Conservation (phyloP, 2,113 vertebrate genomes). For the Bombycilla garrulus region DNA sequence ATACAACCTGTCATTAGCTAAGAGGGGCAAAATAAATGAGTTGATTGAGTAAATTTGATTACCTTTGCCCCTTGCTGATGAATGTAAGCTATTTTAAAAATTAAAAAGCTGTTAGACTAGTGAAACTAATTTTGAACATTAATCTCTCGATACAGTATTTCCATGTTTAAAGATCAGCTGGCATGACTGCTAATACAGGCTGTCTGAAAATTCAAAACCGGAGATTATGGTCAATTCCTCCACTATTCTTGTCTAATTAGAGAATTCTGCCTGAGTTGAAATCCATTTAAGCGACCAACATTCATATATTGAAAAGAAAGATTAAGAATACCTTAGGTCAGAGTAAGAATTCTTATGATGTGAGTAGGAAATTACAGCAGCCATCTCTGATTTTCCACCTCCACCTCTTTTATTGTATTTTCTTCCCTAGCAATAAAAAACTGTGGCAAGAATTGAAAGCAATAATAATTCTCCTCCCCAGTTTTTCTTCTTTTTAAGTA, state of each 20-base stretch:
- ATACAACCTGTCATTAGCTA: neutral
- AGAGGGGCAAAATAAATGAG: neutral
- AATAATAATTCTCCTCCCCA: neutral
- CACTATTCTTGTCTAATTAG: slow-evolving; percentile 63
- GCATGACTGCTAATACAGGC: slow-evolving; percentile 30
- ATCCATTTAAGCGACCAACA: slow-evolving; percentile 54
- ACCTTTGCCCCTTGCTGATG: slow-evolving; percentile 38
- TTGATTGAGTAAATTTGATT: slow-evolving; percentile 1
- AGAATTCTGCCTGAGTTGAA: slow-evolving; percentile 33
- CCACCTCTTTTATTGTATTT: neutral
- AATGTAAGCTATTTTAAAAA: slow-evolving; percentile 57
- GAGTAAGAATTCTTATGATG: neutral
- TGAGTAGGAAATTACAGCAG: neutral
- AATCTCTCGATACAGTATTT: slow-evolving; percentile 56
- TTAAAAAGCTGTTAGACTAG: slow-evolving; percentile 66
- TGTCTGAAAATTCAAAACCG: slow-evolving; percentile 62
- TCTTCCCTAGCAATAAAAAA: neutral
- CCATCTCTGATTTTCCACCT: neutral
- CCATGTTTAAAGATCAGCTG: slow-evolving; percentile 46
- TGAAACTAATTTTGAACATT: slow-evolving; percentile 66
- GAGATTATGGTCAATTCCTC: slow-evolving; percentile 62
- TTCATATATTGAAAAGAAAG: neutral
- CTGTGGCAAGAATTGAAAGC: slow-evolving; percentile 7
- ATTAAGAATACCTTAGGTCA: neutral
- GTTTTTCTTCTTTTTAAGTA: neutral